Evolutionary conservation across 2,113 vertebrate genomes (phyloP).

Genomic region (Tachuris rubrigastra): DNA sequence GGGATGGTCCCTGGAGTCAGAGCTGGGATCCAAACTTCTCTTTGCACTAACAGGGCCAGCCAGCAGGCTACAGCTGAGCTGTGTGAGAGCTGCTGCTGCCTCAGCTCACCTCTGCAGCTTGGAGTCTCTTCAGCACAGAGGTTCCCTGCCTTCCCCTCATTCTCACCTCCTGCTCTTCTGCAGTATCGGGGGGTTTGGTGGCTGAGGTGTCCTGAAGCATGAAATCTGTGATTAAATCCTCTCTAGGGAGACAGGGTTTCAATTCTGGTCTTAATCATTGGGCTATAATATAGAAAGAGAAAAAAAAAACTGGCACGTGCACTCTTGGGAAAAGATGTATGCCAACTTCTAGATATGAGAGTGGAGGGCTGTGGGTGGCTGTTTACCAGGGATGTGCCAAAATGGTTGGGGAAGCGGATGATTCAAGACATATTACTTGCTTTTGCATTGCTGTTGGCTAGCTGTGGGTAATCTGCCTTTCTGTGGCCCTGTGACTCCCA

Average conservation of each 20-base stretch:
- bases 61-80: not conserved
- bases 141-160: not conserved
- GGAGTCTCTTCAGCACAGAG: not conserved
- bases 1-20: not conserved
- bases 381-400: not conserved
- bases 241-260: not conserved
- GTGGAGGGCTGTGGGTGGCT: not conserved
- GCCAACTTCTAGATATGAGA: not conserved
- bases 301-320: not conserved
- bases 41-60: not conserved
- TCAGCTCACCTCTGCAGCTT: not conserved
- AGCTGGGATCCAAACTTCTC: not conserved
- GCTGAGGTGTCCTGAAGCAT: not conserved
- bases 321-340: not conserved
- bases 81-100: not conserved
- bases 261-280: not conserved
- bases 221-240: not conserved
- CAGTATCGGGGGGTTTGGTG: not conserved
- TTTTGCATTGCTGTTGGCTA: not conserved
- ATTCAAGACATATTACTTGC: not conserved
- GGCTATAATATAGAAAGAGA: not conserved
- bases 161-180: not conserved
- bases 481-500: rapidly evolving
- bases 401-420: not conserved
- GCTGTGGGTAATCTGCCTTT: not conserved